These are phyloP conservation scores for Cephus cinctus DNA, from an alignment of 1,140 invertebrate genomes.

Conservation along the genomic window DNA sequence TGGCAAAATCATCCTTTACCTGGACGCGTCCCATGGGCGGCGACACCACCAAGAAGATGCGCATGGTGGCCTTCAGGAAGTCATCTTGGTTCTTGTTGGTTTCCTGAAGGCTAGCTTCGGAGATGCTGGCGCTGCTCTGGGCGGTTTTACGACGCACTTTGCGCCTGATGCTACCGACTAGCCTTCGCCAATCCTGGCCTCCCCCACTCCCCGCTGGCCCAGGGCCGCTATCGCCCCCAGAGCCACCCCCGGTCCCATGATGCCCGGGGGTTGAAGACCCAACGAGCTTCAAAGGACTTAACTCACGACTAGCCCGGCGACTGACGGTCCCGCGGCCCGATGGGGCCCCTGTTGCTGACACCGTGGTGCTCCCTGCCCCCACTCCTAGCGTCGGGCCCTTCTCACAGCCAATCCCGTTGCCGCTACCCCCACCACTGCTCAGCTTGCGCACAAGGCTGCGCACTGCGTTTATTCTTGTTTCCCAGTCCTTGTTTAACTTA, in stretches of 20 bases:
- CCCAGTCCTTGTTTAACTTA: too few relatives aligned
- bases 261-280: conserved; percentile 3
- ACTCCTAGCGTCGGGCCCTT: conserved; percentile 16
- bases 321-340: conserved; percentile 40
- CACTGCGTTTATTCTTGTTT: too few relatives aligned
- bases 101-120: conserved; percentile 30
- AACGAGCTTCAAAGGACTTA: conserved; percentile 40
- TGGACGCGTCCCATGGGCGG: conserved; percentile 64
- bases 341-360: conserved; percentile 42
- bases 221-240: conserved; percentile 17
- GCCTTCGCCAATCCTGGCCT: conserved; percentile 51
- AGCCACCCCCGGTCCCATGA: conserved; percentile 20
- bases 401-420: conserved; percentile 7
- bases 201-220: conserved; percentile 24
- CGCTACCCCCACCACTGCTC: conserved; percentile 27
- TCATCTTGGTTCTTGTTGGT: conserved; percentile 52
- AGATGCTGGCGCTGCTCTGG: conserved; percentile 35
- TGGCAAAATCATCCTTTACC: too few relatives aligned
- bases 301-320: conserved; percentile 42
- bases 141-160: conserved; percentile 43
- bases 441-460: conserved; percentile 29
- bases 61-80: conserved; percentile 65
- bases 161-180: conserved; percentile 51
- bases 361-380: conserved; percentile 37
- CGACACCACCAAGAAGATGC: conserved; percentile 66